Evolutionary conservation across 2,797 vertebrate genomes (phyloP).

Genomic region (Muscicapa striata): DNA sequence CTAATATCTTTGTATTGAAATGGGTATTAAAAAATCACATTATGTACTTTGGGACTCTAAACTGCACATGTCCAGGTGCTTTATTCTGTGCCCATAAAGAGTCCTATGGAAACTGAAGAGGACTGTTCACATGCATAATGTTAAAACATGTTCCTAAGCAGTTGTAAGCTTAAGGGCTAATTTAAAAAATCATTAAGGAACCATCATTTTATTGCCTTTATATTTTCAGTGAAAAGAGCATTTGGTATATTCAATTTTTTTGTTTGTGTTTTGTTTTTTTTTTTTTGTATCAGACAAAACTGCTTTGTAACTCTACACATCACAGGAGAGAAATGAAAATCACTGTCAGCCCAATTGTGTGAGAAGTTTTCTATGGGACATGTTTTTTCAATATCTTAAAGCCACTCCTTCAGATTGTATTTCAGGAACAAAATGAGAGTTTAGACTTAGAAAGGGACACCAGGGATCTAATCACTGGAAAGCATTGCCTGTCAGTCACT

Average conservation of each 20-base stretch:
- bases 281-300: not conserved
- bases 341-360: not conserved
- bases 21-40: not conserved
- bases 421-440: not conserved
- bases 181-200: not conserved
- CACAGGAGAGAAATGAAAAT: not conserved
- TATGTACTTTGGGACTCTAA: not conserved
- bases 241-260: not conserved
- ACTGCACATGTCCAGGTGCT: not conserved
- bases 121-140: not conserved
- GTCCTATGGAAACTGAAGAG: not conserved
- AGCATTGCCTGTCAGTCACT: not conserved
- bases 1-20: not conserved
- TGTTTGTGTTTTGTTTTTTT: not conserved
- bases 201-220: not conserved
- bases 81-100: not conserved
- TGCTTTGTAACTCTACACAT: not conserved
- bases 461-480: not conserved
- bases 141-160: not conserved
- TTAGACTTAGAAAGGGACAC: not conserved
- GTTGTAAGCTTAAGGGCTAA: not conserved
- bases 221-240: not conserved
- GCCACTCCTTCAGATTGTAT: not conserved
- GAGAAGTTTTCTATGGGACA: not conserved
- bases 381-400: not conserved